phyloP scores from a whole-genome alignment of 2,888 invertebrate genomes.

The Eudasyphora cyanicolor region DNA sequence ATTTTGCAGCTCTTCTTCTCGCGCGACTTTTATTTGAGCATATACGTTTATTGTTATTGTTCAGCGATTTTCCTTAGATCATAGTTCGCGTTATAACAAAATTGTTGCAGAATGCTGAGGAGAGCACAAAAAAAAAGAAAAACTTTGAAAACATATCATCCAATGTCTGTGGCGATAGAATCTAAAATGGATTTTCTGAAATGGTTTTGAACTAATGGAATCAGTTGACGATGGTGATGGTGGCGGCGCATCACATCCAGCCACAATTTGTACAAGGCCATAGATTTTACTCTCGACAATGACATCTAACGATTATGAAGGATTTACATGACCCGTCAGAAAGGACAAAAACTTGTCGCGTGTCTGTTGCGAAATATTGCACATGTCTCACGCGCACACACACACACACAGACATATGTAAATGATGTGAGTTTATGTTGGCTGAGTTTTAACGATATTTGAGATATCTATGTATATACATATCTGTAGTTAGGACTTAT shows the following conservation, averaged over 20 bases:
- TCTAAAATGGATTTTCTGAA: not conserved
- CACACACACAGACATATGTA: too few relatives aligned
- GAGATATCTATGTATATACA: not conserved
- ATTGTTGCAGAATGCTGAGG: not conserved
- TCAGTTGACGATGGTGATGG: too few relatives aligned
- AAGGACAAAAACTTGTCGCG: not conserved
- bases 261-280: not conserved
- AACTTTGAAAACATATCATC: not conserved
- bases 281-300: not conserved
- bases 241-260: not conserved
- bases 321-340: not conserved
- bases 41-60: slow-evolving; percentile 14
- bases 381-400: not conserved
- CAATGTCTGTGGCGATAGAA: not conserved
- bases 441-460: not conserved
- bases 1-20: slow-evolving; percentile 1
- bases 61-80: not conserved
- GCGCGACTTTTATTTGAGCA: not conserved
- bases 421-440: not conserved
- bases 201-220: not conserved
- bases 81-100: not conserved
- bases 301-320: not conserved
- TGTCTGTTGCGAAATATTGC: not conserved
- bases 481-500: not conserved
- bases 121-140: not conserved